These are phyloP conservation scores for Harpagoxenus sublaevis DNA, from an alignment of 2,888 invertebrate species.

Conservation along the genomic window DNA sequence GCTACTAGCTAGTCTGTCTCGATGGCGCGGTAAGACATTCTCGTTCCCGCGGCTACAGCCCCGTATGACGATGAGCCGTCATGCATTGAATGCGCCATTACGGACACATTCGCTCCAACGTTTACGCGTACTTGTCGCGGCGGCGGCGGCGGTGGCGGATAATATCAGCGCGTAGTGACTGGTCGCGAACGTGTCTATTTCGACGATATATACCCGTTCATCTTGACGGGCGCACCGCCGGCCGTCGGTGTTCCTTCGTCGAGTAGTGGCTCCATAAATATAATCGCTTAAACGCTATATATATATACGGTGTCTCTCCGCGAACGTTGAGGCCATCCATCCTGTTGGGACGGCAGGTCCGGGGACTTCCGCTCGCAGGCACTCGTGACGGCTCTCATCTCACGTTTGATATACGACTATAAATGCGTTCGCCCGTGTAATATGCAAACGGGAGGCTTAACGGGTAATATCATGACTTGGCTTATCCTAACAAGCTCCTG, in stretches of 20 bases:
- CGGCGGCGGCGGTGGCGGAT: constrained; percentile 33
- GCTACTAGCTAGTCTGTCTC: constrained; percentile 39
- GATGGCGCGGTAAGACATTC: constrained; percentile 31
- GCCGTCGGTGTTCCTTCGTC: constrained; percentile 37
- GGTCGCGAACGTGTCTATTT: constrained; percentile 48
- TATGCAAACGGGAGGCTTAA: constrained; percentile 62
- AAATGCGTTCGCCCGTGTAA: constrained; percentile 49
- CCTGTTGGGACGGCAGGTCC: constrained; percentile 57
- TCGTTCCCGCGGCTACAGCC: constrained; percentile 46
- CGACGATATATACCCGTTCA: constrained; percentile 40
- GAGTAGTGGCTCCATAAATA: constrained; percentile 63
- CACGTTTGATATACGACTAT: constrained; percentile 59
- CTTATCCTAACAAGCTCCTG: constrained; percentile 50
- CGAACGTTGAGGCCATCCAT: constrained; percentile 54
- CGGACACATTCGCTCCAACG: constrained; percentile 50
- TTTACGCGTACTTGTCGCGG: constrained; percentile 50
- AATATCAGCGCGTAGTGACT: constrained; percentile 51
- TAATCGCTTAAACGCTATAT: constrained; percentile 60
- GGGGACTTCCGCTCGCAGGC: constrained; percentile 52
- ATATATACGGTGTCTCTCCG: constrained; percentile 28
- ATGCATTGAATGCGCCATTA: constrained; percentile 60
- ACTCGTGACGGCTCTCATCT: constrained; percentile 37
- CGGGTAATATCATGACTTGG: constrained; percentile 64
- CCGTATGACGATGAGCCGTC: constrained; percentile 51
- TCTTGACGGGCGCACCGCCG: constrained; percentile 2